Conservation (phyloP, 2,797 vertebrate genomes). For the Amblyopsis hoosieri region DNA sequence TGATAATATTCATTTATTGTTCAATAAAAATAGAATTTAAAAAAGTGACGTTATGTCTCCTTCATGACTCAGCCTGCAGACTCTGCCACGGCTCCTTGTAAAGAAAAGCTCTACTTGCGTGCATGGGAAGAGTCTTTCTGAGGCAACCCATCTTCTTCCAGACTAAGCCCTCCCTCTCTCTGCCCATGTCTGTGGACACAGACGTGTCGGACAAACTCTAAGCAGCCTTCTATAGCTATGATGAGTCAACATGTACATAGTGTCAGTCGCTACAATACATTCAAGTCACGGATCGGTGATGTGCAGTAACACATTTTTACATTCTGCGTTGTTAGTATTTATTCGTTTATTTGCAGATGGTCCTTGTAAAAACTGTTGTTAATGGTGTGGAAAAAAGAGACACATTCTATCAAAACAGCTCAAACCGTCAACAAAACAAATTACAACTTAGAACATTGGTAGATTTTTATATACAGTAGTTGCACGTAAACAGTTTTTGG, state of each 20-base stretch:
- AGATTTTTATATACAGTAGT: conserved; percentile 74
- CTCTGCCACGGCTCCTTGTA: conserved; percentile 72
- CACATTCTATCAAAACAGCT: conserved; percentile 61
- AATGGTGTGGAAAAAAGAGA: conserved; percentile 60
- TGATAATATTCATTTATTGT: conserved; percentile 82
- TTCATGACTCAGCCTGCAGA: conserved; percentile 71
- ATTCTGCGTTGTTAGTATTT: conserved; percentile 19
- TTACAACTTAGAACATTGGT: conserved; percentile 63
- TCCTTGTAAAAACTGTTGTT: conserved; percentile 50
- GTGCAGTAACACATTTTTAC: conserved; percentile 47
- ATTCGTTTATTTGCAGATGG: conserved; percentile 51
- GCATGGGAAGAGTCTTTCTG: conserved; percentile 48
- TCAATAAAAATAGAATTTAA: conserved; percentile 82
- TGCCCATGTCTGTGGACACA: not conserved
- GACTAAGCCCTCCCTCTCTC: conserved; percentile 16
- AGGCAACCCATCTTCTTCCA: conserved; percentile 5
- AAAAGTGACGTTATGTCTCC: conserved; percentile 82
- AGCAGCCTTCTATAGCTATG: conserved; percentile 30
- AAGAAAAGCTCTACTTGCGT: conserved; percentile 50
- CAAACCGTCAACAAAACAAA: conserved; percentile 62
- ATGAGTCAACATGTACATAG: conserved; percentile 34
- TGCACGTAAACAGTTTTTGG: conserved; percentile 71
- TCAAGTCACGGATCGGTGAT: conserved; percentile 48
- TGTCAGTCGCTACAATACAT: conserved; percentile 68
- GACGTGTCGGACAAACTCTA: conserved; percentile 39